Conservation (phyloP, 2,797 vertebrate species). For the Liparis tanakae region DNA sequence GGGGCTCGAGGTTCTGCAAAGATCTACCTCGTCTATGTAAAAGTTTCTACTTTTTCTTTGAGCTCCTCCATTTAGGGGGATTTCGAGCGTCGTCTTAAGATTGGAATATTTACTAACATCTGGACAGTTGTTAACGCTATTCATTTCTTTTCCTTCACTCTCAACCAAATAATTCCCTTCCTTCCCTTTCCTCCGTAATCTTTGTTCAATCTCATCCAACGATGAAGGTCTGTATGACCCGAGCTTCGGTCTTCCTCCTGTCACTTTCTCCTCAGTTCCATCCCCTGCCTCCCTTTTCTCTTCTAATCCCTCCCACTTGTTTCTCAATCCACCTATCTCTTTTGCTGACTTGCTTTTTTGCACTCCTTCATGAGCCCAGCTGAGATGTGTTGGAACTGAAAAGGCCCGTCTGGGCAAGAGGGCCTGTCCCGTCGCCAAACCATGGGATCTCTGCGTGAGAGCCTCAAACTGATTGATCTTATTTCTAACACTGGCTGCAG, state of each 20-base stretch:
- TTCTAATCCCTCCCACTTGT: constrained; percentile 40
- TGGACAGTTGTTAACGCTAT: rapidly evolving
- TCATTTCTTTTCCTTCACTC: constrained; percentile 7
- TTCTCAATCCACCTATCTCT: constrained; percentile 28
- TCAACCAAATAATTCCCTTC: constrained; percentile 21
- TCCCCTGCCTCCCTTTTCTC: constrained; percentile 8
- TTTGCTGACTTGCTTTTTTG: constrained; percentile 64
- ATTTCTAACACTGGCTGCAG: constrained; percentile 78
- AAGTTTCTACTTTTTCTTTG: constrained; percentile 3
- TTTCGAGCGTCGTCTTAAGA: constrained; percentile 39
- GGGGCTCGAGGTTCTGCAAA: constrained; percentile 42
- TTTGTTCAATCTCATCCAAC: constrained; percentile 55
- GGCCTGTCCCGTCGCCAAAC: constrained; percentile 18
- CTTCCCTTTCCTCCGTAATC: constrained; percentile 25
- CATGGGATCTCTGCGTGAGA: constrained; percentile 70
- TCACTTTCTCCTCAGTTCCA: constrained; percentile 10
- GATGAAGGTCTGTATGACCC: constrained; percentile 60
- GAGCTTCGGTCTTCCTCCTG: constrained; percentile 36
- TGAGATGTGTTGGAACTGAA: constrained; percentile 66
- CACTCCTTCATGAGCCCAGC: constrained; percentile 24
- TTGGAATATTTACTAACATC: constrained; percentile 39
- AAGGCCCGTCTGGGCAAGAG: constrained; percentile 63
- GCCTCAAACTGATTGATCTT: constrained; percentile 85
- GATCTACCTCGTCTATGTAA: constrained; percentile 69
- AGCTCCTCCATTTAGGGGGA: constrained; percentile 36